Percentiles rank a stretch among this genome's conserved stretches.
phyloP scores from a whole-genome alignment of 2,113 vertebrate genomes.

The Panthera tigris region DNA sequence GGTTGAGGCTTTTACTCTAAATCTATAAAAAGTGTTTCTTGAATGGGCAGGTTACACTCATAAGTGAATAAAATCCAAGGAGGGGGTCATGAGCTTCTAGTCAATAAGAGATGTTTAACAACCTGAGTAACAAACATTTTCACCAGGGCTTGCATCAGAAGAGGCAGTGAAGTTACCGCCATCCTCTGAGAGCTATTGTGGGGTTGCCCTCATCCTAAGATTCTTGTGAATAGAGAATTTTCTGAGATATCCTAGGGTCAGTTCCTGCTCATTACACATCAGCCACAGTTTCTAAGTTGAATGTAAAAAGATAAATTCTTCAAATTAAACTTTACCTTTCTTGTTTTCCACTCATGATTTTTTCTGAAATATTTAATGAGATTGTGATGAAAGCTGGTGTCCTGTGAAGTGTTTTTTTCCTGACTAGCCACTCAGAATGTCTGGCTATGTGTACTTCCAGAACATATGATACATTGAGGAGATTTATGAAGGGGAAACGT shows the following conservation, averaged over 20 bases:
- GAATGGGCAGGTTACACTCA: neutral
- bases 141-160: fast-evolving
- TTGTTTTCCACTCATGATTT: neutral
- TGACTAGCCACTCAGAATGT: too few species aligned
- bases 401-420: neutral
- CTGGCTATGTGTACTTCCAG: too few species aligned
- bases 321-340: neutral
- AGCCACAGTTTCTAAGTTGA: neutral
- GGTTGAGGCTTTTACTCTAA: neutral
- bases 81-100: neutral
- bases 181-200: fast-evolving
- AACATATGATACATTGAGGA: fast-evolving
- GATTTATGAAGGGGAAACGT: neutral
- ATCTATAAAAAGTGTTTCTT: neutral
- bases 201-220: neutral
- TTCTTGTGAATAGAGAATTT: neutral
- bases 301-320: neutral
- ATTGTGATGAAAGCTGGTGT: too few species aligned
- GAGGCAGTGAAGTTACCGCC: fast-evolving
- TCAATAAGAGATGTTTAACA: neutral
- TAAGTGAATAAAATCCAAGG: too few species aligned
- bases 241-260: neutral
- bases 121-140: too few species aligned
- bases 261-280: neutral
- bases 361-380: neutral